Evolutionary conservation across 2,797 vertebrate genomes (phyloP).

Genomic region (Chelonia mydas): DNA sequence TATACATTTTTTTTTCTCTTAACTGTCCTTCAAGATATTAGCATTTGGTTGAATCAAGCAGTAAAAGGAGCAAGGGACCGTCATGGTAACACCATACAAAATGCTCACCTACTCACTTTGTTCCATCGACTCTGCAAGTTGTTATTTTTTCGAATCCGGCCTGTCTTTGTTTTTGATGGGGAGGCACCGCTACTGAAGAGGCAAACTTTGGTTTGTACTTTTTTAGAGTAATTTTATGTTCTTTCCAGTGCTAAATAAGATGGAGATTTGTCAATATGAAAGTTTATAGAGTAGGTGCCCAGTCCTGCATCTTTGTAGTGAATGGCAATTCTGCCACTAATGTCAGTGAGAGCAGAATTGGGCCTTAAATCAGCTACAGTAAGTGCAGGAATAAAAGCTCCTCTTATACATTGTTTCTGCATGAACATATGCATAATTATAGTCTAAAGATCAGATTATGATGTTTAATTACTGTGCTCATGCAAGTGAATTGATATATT

Average conservation of each 20-base stretch:
- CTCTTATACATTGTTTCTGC: background rate
- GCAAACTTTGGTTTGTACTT: constrained; percentile 90
- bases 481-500: background rate
- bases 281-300: background rate
- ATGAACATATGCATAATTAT: background rate
- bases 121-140: constrained; percentile 97
- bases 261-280: background rate
- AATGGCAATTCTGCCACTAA: background rate
- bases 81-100: constrained; percentile 88
- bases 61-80: constrained; percentile 93
- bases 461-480: background rate
- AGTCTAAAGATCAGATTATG: background rate
- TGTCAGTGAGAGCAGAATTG: background rate
- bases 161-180: constrained; percentile 97
- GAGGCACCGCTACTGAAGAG: constrained; percentile 95
- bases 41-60: constrained; percentile 98
- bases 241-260: background rate
- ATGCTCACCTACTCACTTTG: constrained; percentile 95
- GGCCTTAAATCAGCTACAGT: background rate
- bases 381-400: background rate
- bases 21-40: constrained; percentile 88
- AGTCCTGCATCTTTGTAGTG: background rate
- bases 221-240: background rate
- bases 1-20: constrained; percentile 70
- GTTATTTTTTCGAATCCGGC: constrained; percentile 94